Conservation (phyloP, 2,113 vertebrate species). For the Pithys albifrons region DNA sequence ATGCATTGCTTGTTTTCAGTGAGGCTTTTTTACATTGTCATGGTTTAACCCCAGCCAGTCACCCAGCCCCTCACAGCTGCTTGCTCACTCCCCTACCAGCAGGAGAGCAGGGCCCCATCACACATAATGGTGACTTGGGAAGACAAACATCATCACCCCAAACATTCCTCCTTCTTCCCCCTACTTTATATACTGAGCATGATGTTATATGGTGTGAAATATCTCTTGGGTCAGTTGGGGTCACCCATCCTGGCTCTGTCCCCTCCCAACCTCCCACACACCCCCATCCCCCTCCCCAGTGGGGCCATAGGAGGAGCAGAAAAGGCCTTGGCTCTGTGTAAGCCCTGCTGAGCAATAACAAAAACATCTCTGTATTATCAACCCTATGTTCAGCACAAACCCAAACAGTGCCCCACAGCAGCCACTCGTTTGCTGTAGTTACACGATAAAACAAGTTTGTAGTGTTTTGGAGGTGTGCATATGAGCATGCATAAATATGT, state of each 20-base stretch:
- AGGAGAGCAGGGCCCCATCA: not conserved
- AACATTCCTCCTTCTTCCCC: not conserved
- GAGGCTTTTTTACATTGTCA: not conserved
- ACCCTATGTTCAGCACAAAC: not conserved
- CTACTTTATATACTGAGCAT: not conserved
- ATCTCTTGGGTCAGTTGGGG: not conserved
- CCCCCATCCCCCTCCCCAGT: not conserved
- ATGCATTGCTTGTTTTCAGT: not conserved
- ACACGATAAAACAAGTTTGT: not conserved
- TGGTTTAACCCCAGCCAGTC: not conserved
- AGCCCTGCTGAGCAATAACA: not conserved
- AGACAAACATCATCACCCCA: not conserved
- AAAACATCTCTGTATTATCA: not conserved
- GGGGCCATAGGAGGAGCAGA: not conserved
- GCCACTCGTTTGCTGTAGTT: not conserved
- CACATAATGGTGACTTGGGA: not conserved
- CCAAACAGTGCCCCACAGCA: not conserved
- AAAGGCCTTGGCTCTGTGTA: not conserved
- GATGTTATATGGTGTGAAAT: not conserved
- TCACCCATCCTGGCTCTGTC: not conserved
- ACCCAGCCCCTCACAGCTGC: not conserved
- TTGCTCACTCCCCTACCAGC: not conserved
- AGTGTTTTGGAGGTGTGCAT: not conserved
- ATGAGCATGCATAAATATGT: not conserved
- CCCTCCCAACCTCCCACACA: not conserved